Base-by-base conservation (phyloP, 2,113 vertebrate species). In the Corythoichthys haematopterus region DNA sequence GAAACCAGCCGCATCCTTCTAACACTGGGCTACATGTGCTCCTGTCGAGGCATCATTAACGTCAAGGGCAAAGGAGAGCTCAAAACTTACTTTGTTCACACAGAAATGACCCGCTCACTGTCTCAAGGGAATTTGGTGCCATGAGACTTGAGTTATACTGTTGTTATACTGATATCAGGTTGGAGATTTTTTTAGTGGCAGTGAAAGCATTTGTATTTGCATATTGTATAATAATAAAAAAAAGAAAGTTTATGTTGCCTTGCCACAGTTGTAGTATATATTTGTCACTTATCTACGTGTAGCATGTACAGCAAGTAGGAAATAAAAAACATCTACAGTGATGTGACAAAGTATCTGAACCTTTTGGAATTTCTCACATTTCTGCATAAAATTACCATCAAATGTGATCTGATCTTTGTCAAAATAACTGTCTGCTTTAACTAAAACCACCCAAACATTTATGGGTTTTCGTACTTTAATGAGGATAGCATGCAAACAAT, bases 31-130 rank as follows among this genome's bases (percentile, higher is more conserved):
- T 99, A 99, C 88, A 91, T 93, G 65, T 98, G 97, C 84, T 93
- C 94, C 0, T 99, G 97, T 69, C 88, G 97, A 80, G 96, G 97
- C 63, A 93, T 98, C 79, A 99, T 99, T 87, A 98, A 98, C 2
- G 97, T 99, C 70, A 99, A 99, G 88, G 97, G 97, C 60, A 99
- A 99, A 90, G 97, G 96, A 72, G 95, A 99, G 68, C 80, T 99
- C 74, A 96, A 94, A 88, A 99, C 96, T 2, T 99, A 94, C 88
- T 99, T 97, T 79, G 94, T 98, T 37, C 95, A 95, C 89, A 97
- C 96, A 0, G 97, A 99, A 89, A 97, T 98, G 94, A 95, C 93
- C 69, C 91, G 95, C 66, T 95, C 95, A 45, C 92, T 96, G 62
- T 98, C 96, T 80, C 97, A 98, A 79, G 95, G 91, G 67, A 92